Conservation (phyloP, 1,140 invertebrate species). For the Nymphalis io region DNA sequence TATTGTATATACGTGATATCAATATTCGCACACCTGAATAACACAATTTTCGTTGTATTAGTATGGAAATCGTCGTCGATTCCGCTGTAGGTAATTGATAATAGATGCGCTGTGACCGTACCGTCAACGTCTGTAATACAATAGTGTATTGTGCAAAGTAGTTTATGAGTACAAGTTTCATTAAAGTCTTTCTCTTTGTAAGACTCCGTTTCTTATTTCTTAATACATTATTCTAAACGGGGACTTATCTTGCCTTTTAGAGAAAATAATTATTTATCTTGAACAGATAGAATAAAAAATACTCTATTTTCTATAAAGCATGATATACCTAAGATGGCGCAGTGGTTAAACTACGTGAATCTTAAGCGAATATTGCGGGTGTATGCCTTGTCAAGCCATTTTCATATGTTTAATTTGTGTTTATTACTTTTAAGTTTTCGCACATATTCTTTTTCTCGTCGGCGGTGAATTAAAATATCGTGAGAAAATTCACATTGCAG, state of each 20-base stretch:
- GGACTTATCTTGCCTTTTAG: background rate
- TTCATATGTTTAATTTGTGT: too few relatives aligned
- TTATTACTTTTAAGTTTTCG: too few relatives aligned
- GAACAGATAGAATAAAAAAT: constrained; percentile 2
- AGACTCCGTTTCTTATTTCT: constrained; percentile 22
- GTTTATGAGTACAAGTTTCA: constrained; percentile 29
- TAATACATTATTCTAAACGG: constrained; percentile 5
- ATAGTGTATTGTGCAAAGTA: constrained; percentile 35
- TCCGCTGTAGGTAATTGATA: constrained; percentile 33
- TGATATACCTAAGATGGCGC: background rate
- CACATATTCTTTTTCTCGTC: too few relatives aligned
- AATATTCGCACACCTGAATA: constrained; percentile 60
- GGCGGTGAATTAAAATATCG: too few relatives aligned
- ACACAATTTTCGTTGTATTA: constrained; percentile 62
- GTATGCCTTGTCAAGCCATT: too few relatives aligned
- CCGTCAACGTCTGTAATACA: constrained; percentile 36
- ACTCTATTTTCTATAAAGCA: background rate
- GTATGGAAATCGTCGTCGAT: constrained; percentile 41
- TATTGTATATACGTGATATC: constrained; percentile 48
- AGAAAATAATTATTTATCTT: constrained; percentile 4
- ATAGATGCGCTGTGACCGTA: constrained; percentile 38
- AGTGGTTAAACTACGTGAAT: too few relatives aligned
- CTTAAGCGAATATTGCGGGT: too few relatives aligned
- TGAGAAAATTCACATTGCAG: too few relatives aligned
- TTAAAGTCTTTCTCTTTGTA: constrained; percentile 35